Evolutionary conservation across 2,113 vertebrate genomes (phyloP), one percentile per base, ranked within the genome.

Genomic region (Ciconia stormi): DNA sequence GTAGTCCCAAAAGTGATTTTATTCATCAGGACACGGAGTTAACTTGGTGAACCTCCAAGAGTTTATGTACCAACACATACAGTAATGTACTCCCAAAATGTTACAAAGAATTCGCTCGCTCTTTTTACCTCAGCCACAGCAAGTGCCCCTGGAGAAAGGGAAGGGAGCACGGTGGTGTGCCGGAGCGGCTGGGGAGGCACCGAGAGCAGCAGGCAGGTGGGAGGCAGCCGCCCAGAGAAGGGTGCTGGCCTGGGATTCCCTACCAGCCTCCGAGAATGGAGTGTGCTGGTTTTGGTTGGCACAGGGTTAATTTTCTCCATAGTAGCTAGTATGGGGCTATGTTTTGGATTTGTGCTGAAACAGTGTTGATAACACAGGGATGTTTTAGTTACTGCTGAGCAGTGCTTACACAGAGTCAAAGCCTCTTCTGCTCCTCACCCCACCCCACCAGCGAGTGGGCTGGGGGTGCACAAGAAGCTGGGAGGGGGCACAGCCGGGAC

Each of bases 71-170:
- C 62, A 81, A 83, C 55, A 53, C 26, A 12, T 34, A 36, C 6
- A 53, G 40, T 30, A 83, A 70, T 26, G 40, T 56, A 29, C 36
- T 80, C n/a, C 36, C 58, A 52, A 84, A 90, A 93, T 19, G 9
- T 53, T 77, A 88, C n/a, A 40, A 73, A 46, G 55, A 42, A 12
- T 76, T 85, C 0, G 0, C 34, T 72, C 4, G 0, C 26, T n/a
- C 58, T 79, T 91, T 89, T 93, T 30, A 72, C 40, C 27, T 69
- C 10, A 40, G 34, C 74, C 44, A 49, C n/a, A 79, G 34, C 49
- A 69, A 0, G 0, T 65, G 7, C 17, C 5, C 19, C 0, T 2
- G 22, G 32, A 30, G 74, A 91, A 78, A 49, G 18, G 34, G 61
- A 44, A 52, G 32, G 62, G 27, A 77, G 25, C 0, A 0, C 8